phyloP scores from a whole-genome alignment of 2,888 invertebrate species.

The Argynnis bischoffii region DNA sequence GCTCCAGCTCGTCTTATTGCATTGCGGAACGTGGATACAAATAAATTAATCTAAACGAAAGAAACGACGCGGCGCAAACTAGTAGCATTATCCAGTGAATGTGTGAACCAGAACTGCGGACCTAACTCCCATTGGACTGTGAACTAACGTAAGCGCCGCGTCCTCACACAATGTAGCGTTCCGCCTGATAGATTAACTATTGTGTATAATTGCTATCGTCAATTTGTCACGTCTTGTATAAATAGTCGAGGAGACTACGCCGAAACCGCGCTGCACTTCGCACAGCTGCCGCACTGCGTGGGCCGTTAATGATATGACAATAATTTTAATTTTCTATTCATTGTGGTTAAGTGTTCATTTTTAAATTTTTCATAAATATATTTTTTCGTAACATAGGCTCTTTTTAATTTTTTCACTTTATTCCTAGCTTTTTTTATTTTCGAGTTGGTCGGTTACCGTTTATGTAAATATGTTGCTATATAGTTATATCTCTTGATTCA shows the following conservation, averaged over 20 bases:
- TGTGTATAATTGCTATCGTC: constrained; percentile 4
- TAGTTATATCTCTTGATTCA: too few species aligned
- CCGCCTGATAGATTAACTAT: constrained; percentile 27
- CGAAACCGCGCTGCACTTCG: neutral
- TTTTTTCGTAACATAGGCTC: neutral
- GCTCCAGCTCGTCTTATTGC: constrained; percentile 50
- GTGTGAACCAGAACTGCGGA: constrained; percentile 38
- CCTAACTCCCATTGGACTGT: constrained; percentile 38
- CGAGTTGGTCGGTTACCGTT: too few species aligned
- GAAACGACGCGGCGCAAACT: constrained; percentile 44
- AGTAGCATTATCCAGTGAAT: constrained; percentile 31
- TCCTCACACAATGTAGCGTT: constrained; percentile 10
- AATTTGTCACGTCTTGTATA: constrained; percentile 8
- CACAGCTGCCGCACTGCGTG: neutral
- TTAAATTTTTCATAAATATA: too few species aligned
- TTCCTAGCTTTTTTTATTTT: too few species aligned
- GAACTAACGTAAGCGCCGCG: neutral
- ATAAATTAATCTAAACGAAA: constrained; percentile 67
- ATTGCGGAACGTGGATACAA: constrained; percentile 51
- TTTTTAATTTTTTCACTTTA: neutral
- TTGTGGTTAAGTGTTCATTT: too few species aligned
- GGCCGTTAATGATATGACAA: neutral
- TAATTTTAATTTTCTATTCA: too few species aligned
- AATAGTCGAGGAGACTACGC: neutral
- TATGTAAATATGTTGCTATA: too few species aligned